phyloP scores from a whole-genome alignment of 2,113 vertebrate species.

The Tragelaphus buxtoni region DNA sequence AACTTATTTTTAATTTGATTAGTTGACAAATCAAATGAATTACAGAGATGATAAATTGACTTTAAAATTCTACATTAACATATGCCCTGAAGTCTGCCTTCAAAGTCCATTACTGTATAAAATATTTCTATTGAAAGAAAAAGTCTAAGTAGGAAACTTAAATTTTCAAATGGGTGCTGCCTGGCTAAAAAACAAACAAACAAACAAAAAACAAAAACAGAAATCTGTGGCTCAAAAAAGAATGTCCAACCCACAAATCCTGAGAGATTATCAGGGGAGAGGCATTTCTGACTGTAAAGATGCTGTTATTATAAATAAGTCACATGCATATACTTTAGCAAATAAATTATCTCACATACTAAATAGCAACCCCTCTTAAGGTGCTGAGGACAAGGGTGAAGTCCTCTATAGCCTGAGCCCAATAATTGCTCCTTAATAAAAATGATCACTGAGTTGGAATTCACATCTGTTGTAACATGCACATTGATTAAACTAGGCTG shows the following conservation, averaged over 20 bases:
- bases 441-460: background rate
- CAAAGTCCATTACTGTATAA: background rate
- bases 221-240: background rate
- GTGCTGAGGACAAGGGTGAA: background rate
- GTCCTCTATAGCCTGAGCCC: background rate
- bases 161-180: background rate
- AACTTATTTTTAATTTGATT: slow-evolving; percentile 41
- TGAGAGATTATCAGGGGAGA: background rate
- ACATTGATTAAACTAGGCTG: background rate
- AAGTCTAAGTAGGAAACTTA: background rate
- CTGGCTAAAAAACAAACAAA: background rate
- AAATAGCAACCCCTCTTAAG: background rate
- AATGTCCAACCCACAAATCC: background rate
- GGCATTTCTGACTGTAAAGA: background rate
- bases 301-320: background rate
- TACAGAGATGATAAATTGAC: slow-evolving; percentile 14
- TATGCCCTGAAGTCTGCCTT: background rate
- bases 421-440: background rate
- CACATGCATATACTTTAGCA: background rate
- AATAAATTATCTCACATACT: background rate
- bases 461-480: background rate
- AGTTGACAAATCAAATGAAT: slow-evolving; percentile 34
- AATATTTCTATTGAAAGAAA: background rate
- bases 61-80: slow-evolving; percentile 32
- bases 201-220: background rate